Percentiles rank a stretch among this genome's conserved stretches.
Evolutionary conservation across 2,113 vertebrate genomes (phyloP).

Genomic region (Oxyruncus cristatus): DNA sequence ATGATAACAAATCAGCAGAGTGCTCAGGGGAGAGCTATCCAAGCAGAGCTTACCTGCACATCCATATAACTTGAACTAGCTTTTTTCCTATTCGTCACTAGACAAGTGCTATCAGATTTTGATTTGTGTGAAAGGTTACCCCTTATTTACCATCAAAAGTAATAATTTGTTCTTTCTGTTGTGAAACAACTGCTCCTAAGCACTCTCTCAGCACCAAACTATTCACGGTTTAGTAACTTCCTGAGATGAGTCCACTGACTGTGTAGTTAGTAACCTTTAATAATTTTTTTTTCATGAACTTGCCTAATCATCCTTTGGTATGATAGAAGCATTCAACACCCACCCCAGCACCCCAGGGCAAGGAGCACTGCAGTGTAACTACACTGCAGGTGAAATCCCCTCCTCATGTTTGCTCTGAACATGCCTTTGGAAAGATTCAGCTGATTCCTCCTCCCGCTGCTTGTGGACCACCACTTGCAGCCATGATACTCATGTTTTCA

Average conservation of each 20-base stretch:
- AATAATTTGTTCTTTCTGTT: background rate
- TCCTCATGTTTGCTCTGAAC: background rate
- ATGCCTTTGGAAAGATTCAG: background rate
- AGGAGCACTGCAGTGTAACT: background rate
- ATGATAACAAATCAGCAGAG: background rate
- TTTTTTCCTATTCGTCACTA: background rate
- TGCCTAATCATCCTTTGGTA: background rate
- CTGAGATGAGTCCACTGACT: background rate
- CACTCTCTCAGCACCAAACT: background rate
- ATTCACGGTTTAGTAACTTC: background rate
- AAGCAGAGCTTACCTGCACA: background rate
- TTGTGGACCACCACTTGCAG: background rate
- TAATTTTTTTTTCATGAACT: background rate
- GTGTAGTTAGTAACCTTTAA: background rate
- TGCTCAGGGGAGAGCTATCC: background rate
- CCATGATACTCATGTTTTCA: background rate
- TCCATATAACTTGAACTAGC: background rate
- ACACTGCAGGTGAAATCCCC: background rate
- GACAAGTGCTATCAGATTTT: background rate
- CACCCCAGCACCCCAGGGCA: background rate
- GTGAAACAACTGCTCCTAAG: background rate
- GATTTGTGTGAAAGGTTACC: background rate
- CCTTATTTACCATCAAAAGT: background rate
- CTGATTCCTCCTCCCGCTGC: background rate
- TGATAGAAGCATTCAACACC: background rate